A percentile compares a stretch with the other conserved stretches of the same genome.
These are phyloP conservation scores for Lerema accius DNA, from an alignment of 1,140 invertebrate genomes.

Conservation along the genomic window DNA sequence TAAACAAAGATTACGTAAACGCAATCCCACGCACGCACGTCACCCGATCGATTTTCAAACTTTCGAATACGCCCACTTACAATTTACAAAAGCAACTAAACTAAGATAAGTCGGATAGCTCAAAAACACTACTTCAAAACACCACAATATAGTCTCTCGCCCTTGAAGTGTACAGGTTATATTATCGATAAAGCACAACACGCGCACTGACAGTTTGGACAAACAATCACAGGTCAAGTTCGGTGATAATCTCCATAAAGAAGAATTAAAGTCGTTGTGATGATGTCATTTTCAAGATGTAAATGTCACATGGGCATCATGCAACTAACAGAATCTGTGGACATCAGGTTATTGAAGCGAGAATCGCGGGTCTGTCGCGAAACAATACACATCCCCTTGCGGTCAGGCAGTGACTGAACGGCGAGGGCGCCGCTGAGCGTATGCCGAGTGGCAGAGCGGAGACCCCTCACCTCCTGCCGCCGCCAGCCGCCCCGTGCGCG, in stretches of 20 bases:
- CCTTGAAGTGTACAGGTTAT: conserved; percentile 82
- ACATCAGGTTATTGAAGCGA: conserved; percentile 55
- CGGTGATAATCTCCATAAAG: conserved; percentile 50
- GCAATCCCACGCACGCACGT: conserved; percentile 80
- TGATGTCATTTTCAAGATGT: conserved; percentile 51
- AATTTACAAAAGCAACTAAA: conserved; percentile 66
- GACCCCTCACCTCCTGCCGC: conserved; percentile 58
- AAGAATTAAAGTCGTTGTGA: conserved; percentile 42
- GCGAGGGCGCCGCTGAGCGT: conserved; percentile 68
- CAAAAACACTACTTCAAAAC: conserved; percentile 69
- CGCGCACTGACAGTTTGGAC: conserved; percentile 75
- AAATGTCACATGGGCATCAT: conserved; percentile 38
- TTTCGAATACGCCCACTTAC: conserved; percentile 81
- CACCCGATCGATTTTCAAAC: conserved; percentile 81
- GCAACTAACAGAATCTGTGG: conserved; percentile 45
- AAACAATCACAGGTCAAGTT: conserved; percentile 79
- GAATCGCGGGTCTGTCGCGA: conserved; percentile 45
- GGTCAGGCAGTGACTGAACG: conserved; percentile 64
- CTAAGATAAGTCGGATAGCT: conserved; percentile 55
- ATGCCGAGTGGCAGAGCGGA: conserved; percentile 56
- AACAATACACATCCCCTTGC: conserved; percentile 52
- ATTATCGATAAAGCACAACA: conserved; percentile 81
- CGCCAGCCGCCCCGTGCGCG: conserved; percentile 66
- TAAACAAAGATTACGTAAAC: conserved; percentile 83
- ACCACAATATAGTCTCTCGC: conserved; percentile 59